These are phyloP conservation scores for Myopa testacea DNA, from an alignment of 2,888 invertebrate species.

Conservation along the genomic window DNA sequence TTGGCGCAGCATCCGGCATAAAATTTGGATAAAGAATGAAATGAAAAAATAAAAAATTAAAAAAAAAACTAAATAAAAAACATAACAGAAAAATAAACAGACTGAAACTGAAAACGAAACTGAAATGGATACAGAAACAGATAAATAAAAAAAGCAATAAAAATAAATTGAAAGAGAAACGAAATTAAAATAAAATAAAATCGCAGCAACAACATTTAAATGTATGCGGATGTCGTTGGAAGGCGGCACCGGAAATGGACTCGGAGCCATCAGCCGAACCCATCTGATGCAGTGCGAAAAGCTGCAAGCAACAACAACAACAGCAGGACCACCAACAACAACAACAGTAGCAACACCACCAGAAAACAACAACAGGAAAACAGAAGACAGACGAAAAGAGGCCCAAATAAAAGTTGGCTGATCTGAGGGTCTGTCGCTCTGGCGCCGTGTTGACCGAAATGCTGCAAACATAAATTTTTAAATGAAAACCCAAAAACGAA, in stretches of 20 bases:
- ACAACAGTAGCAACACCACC: no score
- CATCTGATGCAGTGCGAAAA: constrained; percentile 15
- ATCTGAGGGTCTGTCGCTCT: constrained; percentile 28
- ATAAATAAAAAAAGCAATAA: not conserved
- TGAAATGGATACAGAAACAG: not conserved
- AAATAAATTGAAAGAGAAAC: not conserved
- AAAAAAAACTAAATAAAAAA: not conserved
- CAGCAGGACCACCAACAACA: no score
- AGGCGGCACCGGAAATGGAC: constrained; percentile 24
- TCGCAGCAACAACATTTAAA: not conserved
- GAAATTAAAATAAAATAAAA: not conserved
- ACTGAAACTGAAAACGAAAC: not conserved
- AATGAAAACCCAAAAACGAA: not conserved
- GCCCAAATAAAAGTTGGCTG: not conserved
- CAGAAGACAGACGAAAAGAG: no score
- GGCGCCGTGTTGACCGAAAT: constrained; percentile 38
- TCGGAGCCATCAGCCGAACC: constrained; percentile 5
- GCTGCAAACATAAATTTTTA: constrained; percentile 27
- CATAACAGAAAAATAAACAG: not conserved
- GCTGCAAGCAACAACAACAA: not conserved
- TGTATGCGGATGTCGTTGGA: not conserved
- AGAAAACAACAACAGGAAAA: no score
- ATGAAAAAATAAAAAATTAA: not conserved
- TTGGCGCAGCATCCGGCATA: constrained; percentile 32
- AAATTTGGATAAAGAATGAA: constrained; percentile 21